Evolutionary conservation across 2,797 vertebrate genomes (phyloP).

Genomic region (Micropoecilia bifurca): DNA sequence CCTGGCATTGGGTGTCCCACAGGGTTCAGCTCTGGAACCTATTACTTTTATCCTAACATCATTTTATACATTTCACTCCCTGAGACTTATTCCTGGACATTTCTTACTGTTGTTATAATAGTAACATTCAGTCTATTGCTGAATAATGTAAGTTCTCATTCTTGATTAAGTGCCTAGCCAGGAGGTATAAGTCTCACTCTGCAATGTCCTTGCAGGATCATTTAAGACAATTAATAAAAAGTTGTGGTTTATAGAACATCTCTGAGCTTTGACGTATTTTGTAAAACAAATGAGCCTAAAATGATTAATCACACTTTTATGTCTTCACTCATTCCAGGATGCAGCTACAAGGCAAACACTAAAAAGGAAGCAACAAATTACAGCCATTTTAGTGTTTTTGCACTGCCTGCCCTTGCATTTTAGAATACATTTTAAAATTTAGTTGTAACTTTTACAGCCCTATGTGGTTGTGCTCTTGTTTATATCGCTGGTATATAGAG

Average conservation of each 20-base stretch:
- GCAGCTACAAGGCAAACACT: background rate
- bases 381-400: background rate
- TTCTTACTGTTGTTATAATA: background rate
- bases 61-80: background rate
- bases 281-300: background rate
- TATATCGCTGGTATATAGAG: background rate
- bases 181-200: background rate
- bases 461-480: background rate
- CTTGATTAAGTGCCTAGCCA: background rate
- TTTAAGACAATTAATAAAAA: background rate
- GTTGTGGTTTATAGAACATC: background rate
- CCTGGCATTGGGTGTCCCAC: too few species aligned
- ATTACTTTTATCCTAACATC: background rate
- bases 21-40: background rate
- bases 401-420: background rate
- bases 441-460: background rate
- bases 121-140: background rate
- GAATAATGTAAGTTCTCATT: background rate
- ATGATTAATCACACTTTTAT: background rate
- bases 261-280: background rate
- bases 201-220: background rate
- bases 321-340: background rate
- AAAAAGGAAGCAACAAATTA: background rate
- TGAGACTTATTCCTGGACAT: background rate
- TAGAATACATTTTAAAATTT: background rate